Evolutionary conservation across 2,797 vertebrate species (phyloP), one percentile per base, ranked within the genome.

Genomic region (Gallinago solitaria): DNA sequence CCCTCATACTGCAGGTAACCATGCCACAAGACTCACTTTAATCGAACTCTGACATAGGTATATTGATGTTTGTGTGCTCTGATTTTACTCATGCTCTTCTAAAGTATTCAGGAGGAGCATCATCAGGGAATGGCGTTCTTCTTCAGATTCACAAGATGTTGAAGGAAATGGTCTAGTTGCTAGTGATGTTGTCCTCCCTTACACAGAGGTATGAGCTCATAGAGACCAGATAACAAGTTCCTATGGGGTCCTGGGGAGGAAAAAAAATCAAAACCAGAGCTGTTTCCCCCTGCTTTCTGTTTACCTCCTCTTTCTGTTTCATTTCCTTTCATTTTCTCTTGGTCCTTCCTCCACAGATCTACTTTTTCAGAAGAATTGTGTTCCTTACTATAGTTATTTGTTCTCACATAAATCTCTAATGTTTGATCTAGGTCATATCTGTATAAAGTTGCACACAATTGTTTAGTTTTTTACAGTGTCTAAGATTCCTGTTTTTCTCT

Each of bases 261-360:
- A 4, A 9, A 9, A 27, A 43, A 60, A 41, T 21, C 9, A 21
- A 30, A 47, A 27, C 8, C 21, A 54, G 0, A 48, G 0, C 0
- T 24, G 1, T 3, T 70, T 81, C 13, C 6, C 21, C 8, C 18
- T 73, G 6, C 2, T 56, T 87, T 65, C 4, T 57, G 2, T 54
- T 78, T 53, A 16, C 3, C 0, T 78, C 63, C 61, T 75, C 2
- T 12, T 56, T 43, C 9, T 33, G 2, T 41, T 43, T 39, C 0
- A 6, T 45, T 68, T 91, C 12, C 3, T 81, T 88, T 59, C 3
- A 6, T n/a, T 78, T 89, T 83, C 23, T 89, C 9, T 59, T 28
- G 1, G 2, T 68, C 25, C 51, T 85, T 54, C 17, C 23, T n/a
- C 10, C 6, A 27, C 4, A 56, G 8, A 51, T 60, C 19, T n/a